phyloP scores from a whole-genome alignment of 2,113 vertebrate genomes.

The Heterochromis multidens region DNA sequence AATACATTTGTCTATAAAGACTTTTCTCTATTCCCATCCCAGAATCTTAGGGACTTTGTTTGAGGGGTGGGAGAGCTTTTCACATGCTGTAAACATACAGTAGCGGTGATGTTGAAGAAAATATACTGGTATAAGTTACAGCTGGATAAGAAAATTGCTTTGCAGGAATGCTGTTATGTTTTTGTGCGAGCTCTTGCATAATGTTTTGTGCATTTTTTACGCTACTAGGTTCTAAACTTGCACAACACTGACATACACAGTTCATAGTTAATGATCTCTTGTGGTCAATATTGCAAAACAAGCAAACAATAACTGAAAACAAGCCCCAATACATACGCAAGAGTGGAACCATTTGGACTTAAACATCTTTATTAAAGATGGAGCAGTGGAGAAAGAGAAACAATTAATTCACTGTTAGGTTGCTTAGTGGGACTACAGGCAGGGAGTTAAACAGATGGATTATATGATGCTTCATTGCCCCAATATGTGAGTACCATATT shows the following conservation, averaged over 20 bases:
- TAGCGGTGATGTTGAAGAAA: background rate
- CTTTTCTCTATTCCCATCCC: background rate
- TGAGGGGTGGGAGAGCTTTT: background rate
- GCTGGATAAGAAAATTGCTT: background rate
- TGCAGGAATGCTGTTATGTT: background rate
- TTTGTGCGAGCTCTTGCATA: background rate
- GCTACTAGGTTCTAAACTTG: background rate
- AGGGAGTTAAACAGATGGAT: constrained; percentile 18
- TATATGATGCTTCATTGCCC: constrained; percentile 7
- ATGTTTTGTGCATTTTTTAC: background rate
- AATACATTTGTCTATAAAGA: background rate
- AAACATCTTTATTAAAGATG: background rate
- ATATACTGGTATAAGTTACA: background rate
- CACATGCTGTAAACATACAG: background rate
- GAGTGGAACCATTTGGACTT: background rate
- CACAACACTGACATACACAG: background rate
- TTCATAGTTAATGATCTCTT: background rate
- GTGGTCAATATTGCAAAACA: background rate
- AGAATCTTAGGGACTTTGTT: background rate
- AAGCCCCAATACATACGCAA: background rate
- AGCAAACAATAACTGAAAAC: background rate
- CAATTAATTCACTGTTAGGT: background rate
- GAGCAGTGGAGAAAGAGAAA: background rate
- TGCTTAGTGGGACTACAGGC: constrained; percentile 3
- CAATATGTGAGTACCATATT: constrained; percentile 9